phyloP scores from a whole-genome alignment of 1,140 invertebrate species.

The Chrysomallon squamiferum region DNA sequence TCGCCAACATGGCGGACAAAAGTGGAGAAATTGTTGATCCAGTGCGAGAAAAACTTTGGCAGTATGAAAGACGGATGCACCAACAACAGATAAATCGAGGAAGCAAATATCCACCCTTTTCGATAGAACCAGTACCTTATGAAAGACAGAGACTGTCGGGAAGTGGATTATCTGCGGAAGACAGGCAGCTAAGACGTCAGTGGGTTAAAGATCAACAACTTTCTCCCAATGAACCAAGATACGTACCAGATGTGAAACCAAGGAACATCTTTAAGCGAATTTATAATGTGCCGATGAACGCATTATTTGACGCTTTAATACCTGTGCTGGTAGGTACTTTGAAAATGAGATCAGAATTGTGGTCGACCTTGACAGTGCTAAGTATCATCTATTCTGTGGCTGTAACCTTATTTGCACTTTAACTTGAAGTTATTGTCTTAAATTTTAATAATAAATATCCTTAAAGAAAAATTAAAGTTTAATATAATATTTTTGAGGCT shows the following conservation, averaged over 20 bases:
- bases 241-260: conserved; percentile 43
- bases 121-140: conserved; percentile 55
- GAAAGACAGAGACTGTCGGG: conserved; percentile 48
- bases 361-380: too few species aligned
- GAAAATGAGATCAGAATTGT: too few species aligned
- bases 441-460: too few species aligned
- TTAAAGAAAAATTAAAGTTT: too few species aligned
- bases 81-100: conserved; percentile 29
- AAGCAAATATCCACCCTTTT: conserved; percentile 51
- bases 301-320: conserved; percentile 20
- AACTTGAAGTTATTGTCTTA: too few species aligned
- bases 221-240: conserved; percentile 51
- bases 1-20: conserved; percentile 19
- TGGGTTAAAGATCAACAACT: conserved; percentile 61
- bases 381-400: too few species aligned
- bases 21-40: conserved; percentile 8
- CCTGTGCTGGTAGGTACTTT: conserved; percentile 30
- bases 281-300: conserved; percentile 35
- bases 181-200: conserved; percentile 51
- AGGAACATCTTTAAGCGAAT: conserved; percentile 44
- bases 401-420: too few species aligned
- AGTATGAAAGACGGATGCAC: conserved; percentile 22
- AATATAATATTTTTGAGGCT: too few species aligned
- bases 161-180: conserved; percentile 52
- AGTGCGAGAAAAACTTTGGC: conserved; percentile 36